Base-by-base conservation (phyloP, 2,888 invertebrate genomes). In the Lasioglossum oenotherae region DNA sequence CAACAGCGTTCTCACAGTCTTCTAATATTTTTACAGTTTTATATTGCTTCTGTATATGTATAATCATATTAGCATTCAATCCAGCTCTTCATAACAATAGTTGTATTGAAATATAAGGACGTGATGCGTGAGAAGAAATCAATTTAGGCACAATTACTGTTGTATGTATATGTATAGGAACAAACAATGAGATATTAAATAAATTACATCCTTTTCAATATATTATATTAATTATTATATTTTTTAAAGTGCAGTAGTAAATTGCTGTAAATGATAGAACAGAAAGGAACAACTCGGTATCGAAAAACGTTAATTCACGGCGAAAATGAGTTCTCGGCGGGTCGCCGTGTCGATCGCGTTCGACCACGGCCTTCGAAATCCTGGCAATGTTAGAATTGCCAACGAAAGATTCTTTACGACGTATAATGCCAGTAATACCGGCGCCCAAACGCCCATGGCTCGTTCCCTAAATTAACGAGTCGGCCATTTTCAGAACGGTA, bases 401-500 rank as follows among this genome's bases (percentile, higher is more conserved):
- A 35, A 23, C 69, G 12, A 23, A 38, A 23, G 38, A 38, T 69
- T 69, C 35, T 69, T 38, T 38, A 38, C 38, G 69, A 69, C 69
- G 69, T 38, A 69, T 38, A 69, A 69, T 69, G 69, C 23, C 69
- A 35, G 69, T 23, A 69, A 69, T 69, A 69, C 19, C 23, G 67
- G 12, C 69, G 53, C 12, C 23, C 53, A 46, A 44, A 23, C 41
- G 23, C n/a, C 23, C 67, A 60, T 69, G 14, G 16, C 35, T 31
- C 38, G 69, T 57, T 49, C 69, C 12, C 27, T 27, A 76, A 78
- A 80, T 80, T 76, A 80, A 85, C 71, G 75, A 72, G 53, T 44
- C 74, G 19, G 19, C 64, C 71, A 80, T 74, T 84, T 78, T 80
- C 38, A 38, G 78, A 60, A 78, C 53, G 78, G 57, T 74, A 35